phyloP scores from a whole-genome alignment of 2,888 invertebrate species.

The Lasioglossum morio region DNA sequence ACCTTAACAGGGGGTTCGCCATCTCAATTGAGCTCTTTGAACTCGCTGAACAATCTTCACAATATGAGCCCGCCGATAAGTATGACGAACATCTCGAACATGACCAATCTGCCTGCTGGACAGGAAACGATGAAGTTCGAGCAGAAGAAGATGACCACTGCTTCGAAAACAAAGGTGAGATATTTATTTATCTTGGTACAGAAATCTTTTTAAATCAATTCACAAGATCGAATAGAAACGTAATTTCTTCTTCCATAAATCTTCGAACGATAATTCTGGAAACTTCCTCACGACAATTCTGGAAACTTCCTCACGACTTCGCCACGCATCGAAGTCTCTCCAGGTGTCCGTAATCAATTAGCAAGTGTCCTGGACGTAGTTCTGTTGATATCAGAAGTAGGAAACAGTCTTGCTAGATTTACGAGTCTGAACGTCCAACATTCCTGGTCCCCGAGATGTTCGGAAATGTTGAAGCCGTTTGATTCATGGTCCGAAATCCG shows the following conservation, averaged over 20 bases:
- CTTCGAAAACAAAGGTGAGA: conserved; percentile 89
- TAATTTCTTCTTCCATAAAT: background rate
- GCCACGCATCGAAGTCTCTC: background rate
- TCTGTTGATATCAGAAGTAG: background rate
- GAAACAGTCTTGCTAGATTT: conserved; percentile 4
- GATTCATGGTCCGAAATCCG: conserved; percentile 10
- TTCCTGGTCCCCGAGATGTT: background rate
- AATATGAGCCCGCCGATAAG: conserved; percentile 77
- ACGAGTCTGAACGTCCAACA: background rate
- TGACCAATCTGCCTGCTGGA: conserved; percentile 77
- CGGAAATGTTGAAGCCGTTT: background rate
- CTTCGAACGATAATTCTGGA: background rate
- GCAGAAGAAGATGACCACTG: conserved; percentile 92
- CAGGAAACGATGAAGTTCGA: conserved; percentile 92
- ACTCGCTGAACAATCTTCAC: conserved; percentile 79
- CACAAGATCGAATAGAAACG: background rate
- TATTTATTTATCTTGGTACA: background rate
- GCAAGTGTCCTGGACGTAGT: background rate
- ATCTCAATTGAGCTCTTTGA: conserved; percentile 85
- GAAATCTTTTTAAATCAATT: background rate
- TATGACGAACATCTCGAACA: conserved; percentile 80
- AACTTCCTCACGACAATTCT: background rate
- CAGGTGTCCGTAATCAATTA: background rate
- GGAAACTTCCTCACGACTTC: background rate
- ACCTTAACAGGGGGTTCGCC: conserved; percentile 79